phyloP scores from a whole-genome alignment of 2,888 invertebrate species.

The Andrena hattorfiana region DNA sequence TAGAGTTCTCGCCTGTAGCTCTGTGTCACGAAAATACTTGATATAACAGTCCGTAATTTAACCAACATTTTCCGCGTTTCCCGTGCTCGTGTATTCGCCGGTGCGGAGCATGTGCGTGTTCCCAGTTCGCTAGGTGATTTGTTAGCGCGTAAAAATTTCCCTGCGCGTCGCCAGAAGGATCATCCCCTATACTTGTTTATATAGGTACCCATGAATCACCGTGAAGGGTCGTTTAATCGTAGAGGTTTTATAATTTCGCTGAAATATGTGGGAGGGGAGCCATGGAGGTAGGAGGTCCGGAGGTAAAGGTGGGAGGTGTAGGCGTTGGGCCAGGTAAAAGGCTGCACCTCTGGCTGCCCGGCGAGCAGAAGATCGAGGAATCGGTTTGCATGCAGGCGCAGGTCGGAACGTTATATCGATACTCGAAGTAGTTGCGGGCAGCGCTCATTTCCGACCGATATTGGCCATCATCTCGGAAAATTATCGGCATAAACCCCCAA shows the following conservation, averaged over 20 bases:
- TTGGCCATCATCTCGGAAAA: background rate
- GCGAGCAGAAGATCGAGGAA: slow-evolving; percentile 75
- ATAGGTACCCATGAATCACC: background rate
- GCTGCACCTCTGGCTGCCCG: slow-evolving; percentile 79
- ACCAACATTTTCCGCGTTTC: no score
- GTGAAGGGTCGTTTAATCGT: background rate
- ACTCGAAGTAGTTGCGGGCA: slow-evolving; percentile 14
- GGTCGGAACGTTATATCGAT: slow-evolving; percentile 64
- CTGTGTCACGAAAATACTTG: no score
- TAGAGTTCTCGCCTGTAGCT: no score
- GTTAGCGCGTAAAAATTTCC: no score
- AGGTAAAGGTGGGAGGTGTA: slow-evolving; percentile 75
- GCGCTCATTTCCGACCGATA: background rate
- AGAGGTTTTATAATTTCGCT: background rate
- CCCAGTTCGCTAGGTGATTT: no score
- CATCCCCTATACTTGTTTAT: background rate
- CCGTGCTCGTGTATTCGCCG: no score
- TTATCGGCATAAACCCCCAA: slow-evolving; percentile 7
- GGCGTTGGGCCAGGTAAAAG: slow-evolving; percentile 81
- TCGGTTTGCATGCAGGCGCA: slow-evolving; percentile 68
- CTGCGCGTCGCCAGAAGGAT: background rate
- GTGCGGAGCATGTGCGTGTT: no score
- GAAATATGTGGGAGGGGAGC: slow-evolving; percentile 15
- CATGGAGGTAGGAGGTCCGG: slow-evolving; percentile 28
- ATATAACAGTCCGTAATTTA: no score